Conservation (phyloP, 1,140 invertebrate genomes). For the Heterodera schachtii region DNA sequence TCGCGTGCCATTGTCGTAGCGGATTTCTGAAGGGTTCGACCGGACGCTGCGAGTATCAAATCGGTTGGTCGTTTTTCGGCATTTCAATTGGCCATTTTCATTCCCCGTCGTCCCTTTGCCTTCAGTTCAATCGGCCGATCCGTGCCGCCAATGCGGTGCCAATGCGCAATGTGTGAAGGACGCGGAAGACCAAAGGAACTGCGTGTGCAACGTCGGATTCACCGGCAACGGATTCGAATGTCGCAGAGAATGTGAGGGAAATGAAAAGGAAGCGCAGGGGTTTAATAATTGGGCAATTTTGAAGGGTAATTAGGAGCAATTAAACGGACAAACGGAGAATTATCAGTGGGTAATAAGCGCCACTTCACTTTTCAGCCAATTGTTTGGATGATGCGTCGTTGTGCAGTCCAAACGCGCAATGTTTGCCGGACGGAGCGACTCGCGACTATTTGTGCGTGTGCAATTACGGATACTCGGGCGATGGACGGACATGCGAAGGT, state of each 20-base stretch:
- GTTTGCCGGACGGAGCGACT: conserved; percentile 62
- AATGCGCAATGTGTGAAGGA: conserved; percentile 38
- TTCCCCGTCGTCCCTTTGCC: too few species aligned
- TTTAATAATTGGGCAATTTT: too few species aligned
- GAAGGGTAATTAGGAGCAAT: neutral
- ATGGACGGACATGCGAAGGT: conserved; percentile 67
- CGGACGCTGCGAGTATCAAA: neutral
- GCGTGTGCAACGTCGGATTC: conserved; percentile 45
- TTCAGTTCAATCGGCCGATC: conserved; percentile 13
- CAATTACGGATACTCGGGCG: conserved; percentile 67
- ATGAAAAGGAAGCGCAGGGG: too few species aligned
- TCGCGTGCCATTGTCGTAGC: conserved; percentile 45
- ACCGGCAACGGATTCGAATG: conserved; percentile 42
- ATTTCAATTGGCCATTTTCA: neutral
- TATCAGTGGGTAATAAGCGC: neutral
- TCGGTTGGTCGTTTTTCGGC: neutral
- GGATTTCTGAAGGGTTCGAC: conserved; percentile 23
- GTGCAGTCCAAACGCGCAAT: conserved; percentile 66
- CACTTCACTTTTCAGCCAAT: conserved; percentile 23
- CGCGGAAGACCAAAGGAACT: conserved; percentile 14
- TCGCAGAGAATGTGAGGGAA: conserved; percentile 8
- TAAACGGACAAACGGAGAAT: neutral
- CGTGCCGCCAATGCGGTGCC: conserved; percentile 13
- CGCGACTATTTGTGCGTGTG: conserved; percentile 67
- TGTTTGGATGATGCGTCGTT: conserved; percentile 57